Conservation (phyloP, 2,888 invertebrate species). For the Cartodere bifasciata region DNA sequence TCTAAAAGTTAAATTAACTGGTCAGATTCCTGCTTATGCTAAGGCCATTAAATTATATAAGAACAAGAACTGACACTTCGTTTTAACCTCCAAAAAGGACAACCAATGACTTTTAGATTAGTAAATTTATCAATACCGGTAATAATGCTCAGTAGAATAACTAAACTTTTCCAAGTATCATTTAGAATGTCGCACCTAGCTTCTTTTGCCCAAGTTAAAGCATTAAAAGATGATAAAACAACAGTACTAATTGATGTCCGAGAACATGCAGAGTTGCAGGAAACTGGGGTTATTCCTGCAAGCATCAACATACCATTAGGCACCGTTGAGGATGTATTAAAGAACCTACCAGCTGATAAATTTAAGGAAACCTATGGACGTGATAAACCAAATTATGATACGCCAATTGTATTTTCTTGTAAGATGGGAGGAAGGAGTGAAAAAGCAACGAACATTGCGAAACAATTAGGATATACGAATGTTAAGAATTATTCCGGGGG, state of each 20-base stretch:
- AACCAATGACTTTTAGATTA: no score
- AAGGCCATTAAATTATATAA: no score
- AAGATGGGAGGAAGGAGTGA: constrained; percentile 51
- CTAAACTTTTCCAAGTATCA: no score
- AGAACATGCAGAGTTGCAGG: constrained; percentile 55
- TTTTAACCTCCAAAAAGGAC: no score
- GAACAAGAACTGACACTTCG: no score
- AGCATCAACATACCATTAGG: constrained; percentile 54
- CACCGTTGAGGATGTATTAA: constrained; percentile 7
- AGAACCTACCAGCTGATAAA: constrained; percentile 5
- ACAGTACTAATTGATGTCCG: constrained; percentile 60
- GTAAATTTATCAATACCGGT: no score
- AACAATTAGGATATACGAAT: constrained; percentile 44
- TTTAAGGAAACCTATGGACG: constrained; percentile 7
- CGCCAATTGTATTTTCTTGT: constrained; percentile 59
- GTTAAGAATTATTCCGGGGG: constrained; percentile 18
- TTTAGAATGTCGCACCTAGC: no score
- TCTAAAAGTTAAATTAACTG: no score
- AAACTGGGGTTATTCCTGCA: constrained; percentile 55
- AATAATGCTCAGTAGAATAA: no score
- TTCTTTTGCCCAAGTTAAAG: constrained; percentile 36
- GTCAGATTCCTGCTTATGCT: constrained; percentile 4
- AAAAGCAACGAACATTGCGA: constrained; percentile 45
- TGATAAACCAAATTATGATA: neutral
- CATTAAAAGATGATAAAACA: constrained; percentile 33